Conservation (phyloP, 2,113 vertebrate genomes). For the Peromyscus maniculatus region DNA sequence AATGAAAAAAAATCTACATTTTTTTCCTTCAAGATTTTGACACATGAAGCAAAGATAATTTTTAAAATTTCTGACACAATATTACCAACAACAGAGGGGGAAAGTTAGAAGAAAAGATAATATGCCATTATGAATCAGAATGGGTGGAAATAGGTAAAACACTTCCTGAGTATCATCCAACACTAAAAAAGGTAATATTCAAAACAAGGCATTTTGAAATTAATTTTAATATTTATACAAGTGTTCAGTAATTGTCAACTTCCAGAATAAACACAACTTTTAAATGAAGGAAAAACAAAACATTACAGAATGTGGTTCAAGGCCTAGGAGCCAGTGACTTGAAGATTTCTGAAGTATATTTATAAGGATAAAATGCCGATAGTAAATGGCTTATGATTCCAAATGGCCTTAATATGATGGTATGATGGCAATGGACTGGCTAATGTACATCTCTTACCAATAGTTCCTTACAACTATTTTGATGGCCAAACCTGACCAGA, state of each 20-base stretch:
- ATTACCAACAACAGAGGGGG: background rate
- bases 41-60: conserved; percentile 24
- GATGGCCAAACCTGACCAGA: background rate
- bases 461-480: background rate
- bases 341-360: background rate
- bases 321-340: background rate
- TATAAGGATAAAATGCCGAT: background rate
- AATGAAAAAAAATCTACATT: background rate
- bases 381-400: background rate
- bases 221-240: conserved; percentile 10
- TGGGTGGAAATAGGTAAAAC: conserved; percentile 7
- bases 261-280: conserved; percentile 29
- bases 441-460: background rate
- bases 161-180: background rate
- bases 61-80: conserved; percentile 56
- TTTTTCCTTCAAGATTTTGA: conserved; percentile 51
- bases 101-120: conserved; percentile 23
- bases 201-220: conserved; percentile 29
- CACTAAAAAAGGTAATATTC: conserved; percentile 6
- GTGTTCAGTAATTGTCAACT: background rate
- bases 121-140: conserved; percentile 32
- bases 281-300: background rate
- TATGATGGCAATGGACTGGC: rapidly evolving
- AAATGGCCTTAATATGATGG: background rate
- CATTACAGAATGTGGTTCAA: background rate